Base-by-base conservation (phyloP, 2,888 invertebrate species). In the Podabrus alpinus region DNA sequence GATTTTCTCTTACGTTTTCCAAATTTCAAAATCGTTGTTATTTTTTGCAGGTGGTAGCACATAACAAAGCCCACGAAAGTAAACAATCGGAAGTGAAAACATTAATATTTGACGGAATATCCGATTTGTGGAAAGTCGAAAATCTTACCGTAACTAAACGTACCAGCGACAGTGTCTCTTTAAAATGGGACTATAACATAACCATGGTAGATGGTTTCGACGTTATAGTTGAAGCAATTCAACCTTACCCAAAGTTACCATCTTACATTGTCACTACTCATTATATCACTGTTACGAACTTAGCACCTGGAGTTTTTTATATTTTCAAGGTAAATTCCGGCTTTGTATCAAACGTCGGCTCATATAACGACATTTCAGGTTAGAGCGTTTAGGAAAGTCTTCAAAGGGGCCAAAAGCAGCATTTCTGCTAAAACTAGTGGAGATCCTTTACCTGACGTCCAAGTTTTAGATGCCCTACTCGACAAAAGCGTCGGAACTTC, bases 91-190 rank as follows among this genome's bases (percentile, higher is more conserved):
- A 89, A 15, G 88, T 91, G 2, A 88, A 88, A 7, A 88, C 86
- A 7, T 83, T 95, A 11, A 87, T 87, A 0, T 94, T 94, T 83
- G 93, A 94, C 81, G 91, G 90, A 0, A 88, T 90, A 13, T 91
- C 92, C 0, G 91, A 92, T 80, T 88, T 94, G 3, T 91, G 92
- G 77, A 88, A 89, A 11, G 88, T 94, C 0, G 87, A 88, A 64
- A 89, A 92, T 79, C 88, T 94, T 1, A 84, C 86, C 62, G 85
- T 91, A 24, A 81, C 87, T 1, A 87, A 88, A 0, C 84, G 86
- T 3, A 90, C 90, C 16, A 89, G 90, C 19, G 88, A 88, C 3
- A 88, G 89, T 0, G 89, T 93, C 0, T 87, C 86, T 0, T 83
- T 95, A 5, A 83, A 87, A 1, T 95, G 95, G 95, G 79, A 81